Conservation (phyloP, 1,140 invertebrate species). For the Bombus confusus region DNA sequence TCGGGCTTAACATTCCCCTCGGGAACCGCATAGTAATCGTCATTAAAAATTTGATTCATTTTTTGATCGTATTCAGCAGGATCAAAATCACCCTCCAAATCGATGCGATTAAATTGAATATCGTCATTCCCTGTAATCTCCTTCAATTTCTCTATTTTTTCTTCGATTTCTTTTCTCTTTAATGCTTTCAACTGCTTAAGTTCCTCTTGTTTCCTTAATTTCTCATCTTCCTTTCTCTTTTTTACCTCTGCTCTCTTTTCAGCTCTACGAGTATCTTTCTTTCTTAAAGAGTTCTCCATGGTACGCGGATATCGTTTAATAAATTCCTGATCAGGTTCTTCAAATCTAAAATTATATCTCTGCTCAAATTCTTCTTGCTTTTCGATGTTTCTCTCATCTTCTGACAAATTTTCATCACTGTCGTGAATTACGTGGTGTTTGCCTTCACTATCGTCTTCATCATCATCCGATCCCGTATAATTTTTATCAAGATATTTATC, state of each 20-base stretch:
- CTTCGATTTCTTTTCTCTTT: constrained; percentile 95
- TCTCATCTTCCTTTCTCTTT: constrained; percentile 91
- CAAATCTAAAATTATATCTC: constrained; percentile 98
- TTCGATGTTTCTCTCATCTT: constrained; percentile 91
- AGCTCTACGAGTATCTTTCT: constrained; percentile 90
- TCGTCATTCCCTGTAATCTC: constrained; percentile 91
- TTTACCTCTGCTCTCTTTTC: constrained; percentile 90
- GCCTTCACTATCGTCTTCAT: constrained; percentile 86
- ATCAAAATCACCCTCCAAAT: constrained; percentile 96
- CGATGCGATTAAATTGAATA: constrained; percentile 82
- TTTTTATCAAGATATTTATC: constrained; percentile 88
- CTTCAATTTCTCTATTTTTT: constrained; percentile 94
- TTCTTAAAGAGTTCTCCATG: constrained; percentile 91
- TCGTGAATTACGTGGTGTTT: constrained; percentile 87
- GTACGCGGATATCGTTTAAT: constrained; percentile 92
- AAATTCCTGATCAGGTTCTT: constrained; percentile 97
- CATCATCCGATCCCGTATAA: constrained; percentile 84
- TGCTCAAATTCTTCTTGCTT: constrained; percentile 96
- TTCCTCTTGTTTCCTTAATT: constrained; percentile 92
- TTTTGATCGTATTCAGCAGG: constrained; percentile 92
- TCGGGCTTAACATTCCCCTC: constrained; percentile 90
- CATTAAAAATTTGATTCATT: constrained; percentile 94
- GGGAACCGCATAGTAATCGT: constrained; percentile 91
- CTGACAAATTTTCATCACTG: constrained; percentile 87
- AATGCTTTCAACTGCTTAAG: constrained; percentile 92